A percentile compares a stretch with the other conserved stretches of the same genome.
Evolutionary conservation across 2,888 invertebrate species (phyloP).

Genomic region (Chirona hameri): DNA sequence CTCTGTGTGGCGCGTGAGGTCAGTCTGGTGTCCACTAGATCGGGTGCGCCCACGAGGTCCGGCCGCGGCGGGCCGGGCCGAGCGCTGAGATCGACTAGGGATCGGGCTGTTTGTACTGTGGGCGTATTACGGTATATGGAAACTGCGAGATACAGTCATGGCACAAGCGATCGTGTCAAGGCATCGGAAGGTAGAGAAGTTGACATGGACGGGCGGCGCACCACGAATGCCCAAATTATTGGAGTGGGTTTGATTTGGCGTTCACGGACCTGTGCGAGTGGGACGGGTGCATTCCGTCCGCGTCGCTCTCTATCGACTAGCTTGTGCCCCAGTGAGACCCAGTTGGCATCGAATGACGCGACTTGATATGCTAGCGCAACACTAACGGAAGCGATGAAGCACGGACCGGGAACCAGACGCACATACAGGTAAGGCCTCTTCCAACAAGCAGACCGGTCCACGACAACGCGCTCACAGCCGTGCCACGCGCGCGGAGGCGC

Average conservation of each 20-base stretch:
- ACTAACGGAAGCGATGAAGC: conserved; percentile 7
- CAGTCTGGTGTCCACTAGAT: conserved; percentile 1
- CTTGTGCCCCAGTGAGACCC: neutral
- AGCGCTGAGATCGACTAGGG: neutral
- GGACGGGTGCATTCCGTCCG: neutral
- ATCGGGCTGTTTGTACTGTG: conserved; percentile 5
- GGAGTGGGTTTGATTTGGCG: conserved; percentile 14
- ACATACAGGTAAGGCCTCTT: conserved; percentile 2
- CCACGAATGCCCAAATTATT: conserved; percentile 12
- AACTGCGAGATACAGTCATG: conserved; percentile 9
- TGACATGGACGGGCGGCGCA: neutral
- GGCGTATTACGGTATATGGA: neutral
- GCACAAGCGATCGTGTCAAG: conserved; percentile 24
- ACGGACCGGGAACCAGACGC: neutral
- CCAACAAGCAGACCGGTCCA: neutral
- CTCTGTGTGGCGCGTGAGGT: neutral
- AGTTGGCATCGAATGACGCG: neutral
- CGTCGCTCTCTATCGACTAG: neutral
- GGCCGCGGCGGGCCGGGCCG: neutral
- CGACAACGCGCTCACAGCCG: neutral
- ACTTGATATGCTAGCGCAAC: conserved; percentile 4
- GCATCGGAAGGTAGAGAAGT: conserved; percentile 22
- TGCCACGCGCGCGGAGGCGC: neutral
- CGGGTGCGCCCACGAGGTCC: neutral
- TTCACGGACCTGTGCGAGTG: neutral